Base-by-base conservation (phyloP, 2,113 vertebrate genomes). In the Osmerus eperlanus region DNA sequence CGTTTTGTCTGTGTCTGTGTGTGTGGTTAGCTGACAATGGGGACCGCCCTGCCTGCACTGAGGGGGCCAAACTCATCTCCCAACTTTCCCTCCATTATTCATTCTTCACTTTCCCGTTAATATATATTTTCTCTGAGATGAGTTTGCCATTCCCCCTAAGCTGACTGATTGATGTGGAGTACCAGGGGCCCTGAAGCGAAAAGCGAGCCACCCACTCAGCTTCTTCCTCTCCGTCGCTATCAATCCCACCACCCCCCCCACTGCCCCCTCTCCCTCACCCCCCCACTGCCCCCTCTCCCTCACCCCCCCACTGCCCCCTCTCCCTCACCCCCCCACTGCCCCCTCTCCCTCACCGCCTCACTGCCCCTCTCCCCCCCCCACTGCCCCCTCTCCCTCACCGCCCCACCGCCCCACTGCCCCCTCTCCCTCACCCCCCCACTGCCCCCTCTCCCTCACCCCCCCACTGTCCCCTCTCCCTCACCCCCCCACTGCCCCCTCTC, bases 181-280 rank as follows among this genome's bases (percentile, higher is more conserved):
- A 72, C 74, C 76, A 78, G 71, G 58, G 65, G 66, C 75, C 83
- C 54, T 71, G 71, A 77, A 80, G 67, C 77, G 75, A 79, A 32
- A 66, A 75, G 21, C 12, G 3, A 13, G 3, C 21, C 59, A 11
- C 23, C 58, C 23, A 25, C 58, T 23, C 21, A 25, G 7, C 0
- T 4, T 18, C 23, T 3, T 6, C 59, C 3, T 14, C 59, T 8
- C 73, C 79, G 71, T 81, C 84, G 77, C 72, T 60, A 77, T 72
- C 67, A 79, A 67, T 67, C 8, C 66, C 67, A 18, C 58, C 58
- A 59, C 21, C 58, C 58, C 58, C 58, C 23, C 23, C 23, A 23
- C 23, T 23, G 23, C 23, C 23, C 23, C 23, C 23, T 23, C 23
- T 23, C 23, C 23, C 23, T 23, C 23, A 23, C 23, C 23, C 1